These are phyloP conservation scores for Papilio polyxenes DNA, from an alignment of 1,140 invertebrate species.

Conservation along the genomic window DNA sequence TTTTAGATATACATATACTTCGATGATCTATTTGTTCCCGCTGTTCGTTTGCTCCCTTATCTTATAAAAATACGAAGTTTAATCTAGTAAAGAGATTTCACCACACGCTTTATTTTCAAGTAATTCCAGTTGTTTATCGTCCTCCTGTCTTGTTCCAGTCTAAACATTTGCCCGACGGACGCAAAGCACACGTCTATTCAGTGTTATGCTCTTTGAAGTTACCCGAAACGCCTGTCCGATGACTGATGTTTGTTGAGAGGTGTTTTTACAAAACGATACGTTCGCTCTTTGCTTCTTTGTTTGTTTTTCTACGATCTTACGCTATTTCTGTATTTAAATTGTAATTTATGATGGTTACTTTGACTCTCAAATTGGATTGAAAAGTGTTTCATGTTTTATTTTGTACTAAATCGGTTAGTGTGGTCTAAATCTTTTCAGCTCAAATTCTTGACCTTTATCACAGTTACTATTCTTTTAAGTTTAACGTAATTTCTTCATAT, in stretches of 20 bases:
- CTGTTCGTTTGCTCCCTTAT: too few relatives aligned
- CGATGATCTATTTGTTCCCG: too few relatives aligned
- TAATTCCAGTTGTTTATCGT: conserved; percentile 5
- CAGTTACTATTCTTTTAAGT: not conserved
- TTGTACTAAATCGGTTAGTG: not conserved
- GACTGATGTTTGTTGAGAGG: conserved; percentile 17
- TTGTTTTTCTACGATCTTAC: not conserved
- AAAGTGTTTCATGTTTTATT: not conserved
- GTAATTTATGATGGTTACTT: not conserved
- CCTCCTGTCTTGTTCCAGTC: conserved; percentile 9
- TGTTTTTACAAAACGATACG: conserved; percentile 24
- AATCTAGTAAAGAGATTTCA: not conserved
- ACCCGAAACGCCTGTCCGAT: conserved; percentile 1
- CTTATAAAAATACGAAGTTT: not conserved
- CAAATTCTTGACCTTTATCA: not conserved
- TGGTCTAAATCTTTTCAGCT: not conserved
- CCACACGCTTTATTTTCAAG: not conserved
- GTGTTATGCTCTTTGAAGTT: conserved; percentile 18
- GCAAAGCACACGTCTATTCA: conserved; percentile 18
- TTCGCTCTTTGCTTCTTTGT: not conserved
- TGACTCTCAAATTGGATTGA: not conserved
- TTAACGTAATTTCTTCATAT: not conserved
- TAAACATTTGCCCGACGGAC: conserved; percentile 22
- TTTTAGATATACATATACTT: too few relatives aligned
- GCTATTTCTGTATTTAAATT: not conserved